Base-by-base conservation (phyloP, 2,888 invertebrate species). In the Pantelozetes paolii region DNA sequence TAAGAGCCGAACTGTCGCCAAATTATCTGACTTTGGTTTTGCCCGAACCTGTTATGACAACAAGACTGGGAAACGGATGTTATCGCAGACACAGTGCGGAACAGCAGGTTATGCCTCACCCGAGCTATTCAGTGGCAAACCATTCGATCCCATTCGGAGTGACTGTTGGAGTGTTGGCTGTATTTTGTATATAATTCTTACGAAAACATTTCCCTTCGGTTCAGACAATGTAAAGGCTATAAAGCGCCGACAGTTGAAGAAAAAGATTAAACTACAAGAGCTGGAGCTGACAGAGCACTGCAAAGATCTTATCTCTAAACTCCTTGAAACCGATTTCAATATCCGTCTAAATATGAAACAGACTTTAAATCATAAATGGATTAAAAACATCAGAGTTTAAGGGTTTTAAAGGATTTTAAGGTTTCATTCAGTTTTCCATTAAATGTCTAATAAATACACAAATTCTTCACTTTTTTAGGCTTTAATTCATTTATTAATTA, bases 51-150 rank as follows among this genome's bases (percentile, higher is more conserved):
- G 83, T 80, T 72, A 54, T 26, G 69, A 75, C 3, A 28, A 13
- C 8, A 9, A 50, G 15, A 67, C 40, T n/a, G 73, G 73, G 18
- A 86, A 89, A 73, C 85, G 90, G 48, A 88, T 91, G 6, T 86
- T 92, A 70, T 91, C 91, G 78, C 87, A 88, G 79, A 92, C 92
- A 0, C 92, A 89, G 80, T 93, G 92, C 80, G 93, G 92, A 0
- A 91, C 91, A 18, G 83, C 92, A 18, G 91, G 91, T 8, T 94
- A 94, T 81, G 92, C 90, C 0, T 90, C 93, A 0, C 92, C 92
- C 0, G 93, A 94, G 83, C 89, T 94, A 75, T 83, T 93, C 64
- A 89, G 82, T 80, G 93, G 90, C 0, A 85, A 86, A 45, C 88
- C 89, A 0, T 90, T 90, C 80, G 84, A 88, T 79, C 89, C 90